Conservation (phyloP, 1,140 invertebrate species). For the Microvelia longipes region DNA sequence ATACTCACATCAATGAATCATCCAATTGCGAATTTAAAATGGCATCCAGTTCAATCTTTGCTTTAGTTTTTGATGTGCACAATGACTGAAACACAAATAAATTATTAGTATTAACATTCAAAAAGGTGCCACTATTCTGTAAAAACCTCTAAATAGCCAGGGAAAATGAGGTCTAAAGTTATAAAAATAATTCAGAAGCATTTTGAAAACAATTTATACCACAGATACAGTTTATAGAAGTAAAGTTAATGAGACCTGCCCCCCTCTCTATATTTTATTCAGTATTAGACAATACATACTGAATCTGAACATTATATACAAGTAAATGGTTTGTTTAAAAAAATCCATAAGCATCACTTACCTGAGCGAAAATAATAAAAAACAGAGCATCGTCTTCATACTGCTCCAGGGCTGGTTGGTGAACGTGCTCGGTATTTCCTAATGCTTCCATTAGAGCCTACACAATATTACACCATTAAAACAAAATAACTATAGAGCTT, state of each 20-base stretch:
- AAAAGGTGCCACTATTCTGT: not conserved
- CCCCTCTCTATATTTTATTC: not conserved
- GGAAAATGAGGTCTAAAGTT: not conserved
- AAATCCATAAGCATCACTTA: slow-evolving; percentile 13
- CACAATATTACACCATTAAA: too few relatives aligned
- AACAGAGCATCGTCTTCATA: slow-evolving; percentile 31
- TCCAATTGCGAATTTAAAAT: not conserved
- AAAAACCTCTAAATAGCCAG: not conserved
- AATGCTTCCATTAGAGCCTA: slow-evolving; percentile 24
- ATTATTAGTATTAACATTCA: not conserved
- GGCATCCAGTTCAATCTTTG: not conserved
- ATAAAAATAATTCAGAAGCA: not conserved
- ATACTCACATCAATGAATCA: not conserved
- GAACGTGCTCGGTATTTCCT: slow-evolving; percentile 23
- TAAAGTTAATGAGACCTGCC: not conserved
- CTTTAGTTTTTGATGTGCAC: not conserved
- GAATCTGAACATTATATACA: not conserved
- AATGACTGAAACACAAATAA: not conserved
- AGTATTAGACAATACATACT: not conserved
- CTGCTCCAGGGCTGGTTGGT: slow-evolving; percentile 32
- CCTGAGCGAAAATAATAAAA: slow-evolving; percentile 33
- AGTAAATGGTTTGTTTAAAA: not conserved
- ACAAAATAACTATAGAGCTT: too few relatives aligned
- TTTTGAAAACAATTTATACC: not conserved
- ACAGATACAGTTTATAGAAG: not conserved